Conservation (phyloP, 2,113 vertebrate species). For the Loxodonta africana region DNA sequence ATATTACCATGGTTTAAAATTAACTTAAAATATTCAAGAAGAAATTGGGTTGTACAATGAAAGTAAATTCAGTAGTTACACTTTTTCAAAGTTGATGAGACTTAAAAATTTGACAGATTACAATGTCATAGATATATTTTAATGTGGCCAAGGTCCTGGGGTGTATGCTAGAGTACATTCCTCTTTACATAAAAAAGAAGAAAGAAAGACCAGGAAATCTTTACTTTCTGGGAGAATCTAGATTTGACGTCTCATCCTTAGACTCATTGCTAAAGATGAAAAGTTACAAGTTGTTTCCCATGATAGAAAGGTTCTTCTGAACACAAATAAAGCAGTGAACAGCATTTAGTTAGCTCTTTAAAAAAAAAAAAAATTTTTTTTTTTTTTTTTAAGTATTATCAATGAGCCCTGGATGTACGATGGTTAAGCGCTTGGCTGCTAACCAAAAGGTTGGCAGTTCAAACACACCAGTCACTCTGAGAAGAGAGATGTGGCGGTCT, state of each 20-base stretch:
- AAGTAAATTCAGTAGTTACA: slow-evolving; percentile 34
- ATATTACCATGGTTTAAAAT: not conserved
- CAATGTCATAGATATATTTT: not conserved
- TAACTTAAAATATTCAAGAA: slow-evolving; percentile 6
- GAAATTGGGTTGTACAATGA: not conserved
- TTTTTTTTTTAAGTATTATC: not conserved
- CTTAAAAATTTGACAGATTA: not conserved
- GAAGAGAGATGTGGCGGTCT: too few relatives aligned
- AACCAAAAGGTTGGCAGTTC: too few relatives aligned
- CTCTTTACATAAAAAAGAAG: not conserved
- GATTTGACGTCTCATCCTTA: slow-evolving; percentile 27
- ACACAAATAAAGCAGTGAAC: not conserved
- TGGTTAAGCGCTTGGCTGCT: too few relatives aligned
- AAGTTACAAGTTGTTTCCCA: slow-evolving; percentile 36
- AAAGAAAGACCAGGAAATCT: not conserved
- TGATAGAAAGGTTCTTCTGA: slow-evolving; percentile 24
- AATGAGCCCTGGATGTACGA: not conserved
- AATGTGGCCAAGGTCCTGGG: not conserved
- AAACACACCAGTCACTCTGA: too few relatives aligned
- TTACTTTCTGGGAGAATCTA: slow-evolving; percentile 6
- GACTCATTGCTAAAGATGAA: slow-evolving; percentile 27
- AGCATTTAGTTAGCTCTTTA: slow-evolving; percentile 59
- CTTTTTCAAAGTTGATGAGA: not conserved
- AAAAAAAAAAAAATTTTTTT: slow-evolving; percentile 14
- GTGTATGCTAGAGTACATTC: not conserved